These are phyloP conservation scores for Columba livia DNA, from an alignment of 2,113 vertebrate genomes.

Conservation along the genomic window DNA sequence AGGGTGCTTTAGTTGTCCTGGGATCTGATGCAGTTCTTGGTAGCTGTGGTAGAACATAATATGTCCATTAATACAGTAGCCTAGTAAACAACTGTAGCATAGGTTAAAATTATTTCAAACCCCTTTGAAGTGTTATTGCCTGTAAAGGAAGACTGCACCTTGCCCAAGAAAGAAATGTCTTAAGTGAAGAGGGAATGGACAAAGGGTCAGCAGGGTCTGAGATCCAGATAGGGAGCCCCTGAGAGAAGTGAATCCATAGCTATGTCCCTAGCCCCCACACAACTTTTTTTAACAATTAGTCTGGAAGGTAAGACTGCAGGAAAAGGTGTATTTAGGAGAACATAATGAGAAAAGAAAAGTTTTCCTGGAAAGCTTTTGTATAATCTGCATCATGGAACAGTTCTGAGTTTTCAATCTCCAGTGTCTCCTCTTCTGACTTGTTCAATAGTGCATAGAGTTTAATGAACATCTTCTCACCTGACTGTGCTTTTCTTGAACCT, in stretches of 20 bases:
- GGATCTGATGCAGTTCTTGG: background rate
- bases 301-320: background rate
- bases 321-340: background rate
- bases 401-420: background rate
- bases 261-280: fast-evolving
- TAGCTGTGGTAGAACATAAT: background rate
- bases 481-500: background rate
- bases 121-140: background rate
- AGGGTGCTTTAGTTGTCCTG: background rate
- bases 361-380: conserved; percentile 8
- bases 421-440: background rate
- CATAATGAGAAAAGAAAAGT: background rate
- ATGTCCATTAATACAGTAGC: background rate
- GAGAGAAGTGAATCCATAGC: background rate
- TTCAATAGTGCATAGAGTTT: background rate
- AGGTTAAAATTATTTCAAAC: background rate
- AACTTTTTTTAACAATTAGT: background rate
- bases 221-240: background rate
- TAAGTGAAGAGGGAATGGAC: background rate
- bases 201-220: background rate
- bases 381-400: background rate
- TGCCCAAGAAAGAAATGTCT: background rate
- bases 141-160: background rate
- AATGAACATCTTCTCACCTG: background rate
- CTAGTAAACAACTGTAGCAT: background rate